A percentile compares a stretch with the other conserved stretches of the same genome.
These are phyloP conservation scores for Acanthaster planci DNA, from an alignment of 35 echinoderm and acorn worm genomes.

Conservation along the genomic window DNA sequence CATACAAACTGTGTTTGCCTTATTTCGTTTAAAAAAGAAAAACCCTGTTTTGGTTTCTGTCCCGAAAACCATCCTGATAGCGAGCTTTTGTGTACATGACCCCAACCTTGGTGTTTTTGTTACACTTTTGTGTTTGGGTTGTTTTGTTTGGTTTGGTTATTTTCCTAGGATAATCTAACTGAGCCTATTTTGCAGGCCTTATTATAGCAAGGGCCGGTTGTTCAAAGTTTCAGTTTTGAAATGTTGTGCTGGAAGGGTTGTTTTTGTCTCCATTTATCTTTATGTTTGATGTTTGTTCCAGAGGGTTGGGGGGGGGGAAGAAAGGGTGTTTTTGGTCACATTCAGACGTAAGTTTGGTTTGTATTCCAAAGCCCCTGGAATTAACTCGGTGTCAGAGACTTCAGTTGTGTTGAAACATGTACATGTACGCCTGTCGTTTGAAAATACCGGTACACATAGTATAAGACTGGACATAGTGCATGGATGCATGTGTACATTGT, in stretches of 20 bases:
- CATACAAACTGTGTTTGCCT: neutral
- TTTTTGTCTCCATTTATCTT: constrained; percentile 4
- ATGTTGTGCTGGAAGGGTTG: neutral
- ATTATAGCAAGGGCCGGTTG: no score
- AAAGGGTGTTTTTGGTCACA: neutral
- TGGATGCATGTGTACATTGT: no score
- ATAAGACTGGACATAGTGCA: no score
- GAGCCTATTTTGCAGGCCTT: no score
- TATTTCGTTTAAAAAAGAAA: neutral
- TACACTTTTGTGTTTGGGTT: constrained; percentile 9
- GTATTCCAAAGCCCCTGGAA: neutral
- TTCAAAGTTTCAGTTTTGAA: constrained; percentile 9
- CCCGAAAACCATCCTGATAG: neutral
- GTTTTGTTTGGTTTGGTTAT: constrained; percentile 1
- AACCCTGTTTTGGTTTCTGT: constrained; percentile 31
- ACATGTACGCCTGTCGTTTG: no score
- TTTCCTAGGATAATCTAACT: no score
- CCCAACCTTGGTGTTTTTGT: neutral
- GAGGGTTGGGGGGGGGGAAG: neutral
- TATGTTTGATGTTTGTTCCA: neutral
- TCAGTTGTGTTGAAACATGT: neutral
- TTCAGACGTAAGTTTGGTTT: neutral
- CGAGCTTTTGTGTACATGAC: constrained; percentile 1
- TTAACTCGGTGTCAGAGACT: no score
- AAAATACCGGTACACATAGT: no score